Evolutionary conservation across 2,113 vertebrate species (phyloP).

Genomic region (Formicarius rufipectus): DNA sequence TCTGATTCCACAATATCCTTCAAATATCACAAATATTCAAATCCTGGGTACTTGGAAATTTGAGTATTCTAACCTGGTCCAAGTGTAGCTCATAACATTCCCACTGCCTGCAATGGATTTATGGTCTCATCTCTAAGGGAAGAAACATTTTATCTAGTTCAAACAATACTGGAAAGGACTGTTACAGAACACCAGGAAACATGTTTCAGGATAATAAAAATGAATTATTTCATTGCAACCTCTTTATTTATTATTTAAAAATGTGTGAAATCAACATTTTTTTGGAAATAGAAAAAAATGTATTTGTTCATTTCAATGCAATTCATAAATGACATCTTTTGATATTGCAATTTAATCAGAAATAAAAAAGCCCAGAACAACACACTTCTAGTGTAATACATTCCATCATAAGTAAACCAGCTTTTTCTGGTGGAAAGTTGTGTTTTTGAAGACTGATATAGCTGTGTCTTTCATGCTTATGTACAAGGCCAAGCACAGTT

Average conservation of each 20-base stretch:
- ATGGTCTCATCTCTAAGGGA: not conserved
- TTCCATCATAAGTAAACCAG: not conserved
- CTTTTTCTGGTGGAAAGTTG: not conserved
- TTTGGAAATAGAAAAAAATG: not conserved
- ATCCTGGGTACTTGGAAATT: not conserved
- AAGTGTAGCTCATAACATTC: not conserved
- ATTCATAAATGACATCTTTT: not conserved
- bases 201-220: not conserved
- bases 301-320: not conserved
- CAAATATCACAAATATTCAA: not conserved
- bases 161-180: not conserved
- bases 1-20: not conserved
- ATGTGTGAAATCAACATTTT: not conserved
- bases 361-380: not conserved
- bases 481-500: not conserved
- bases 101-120: not conserved
- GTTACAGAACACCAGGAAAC: not conserved
- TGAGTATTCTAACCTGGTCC: not conserved
- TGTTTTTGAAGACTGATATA: not conserved
- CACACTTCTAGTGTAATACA: not conserved
- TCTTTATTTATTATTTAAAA: not conserved
- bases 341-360: not conserved
- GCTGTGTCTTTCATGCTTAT: not conserved
- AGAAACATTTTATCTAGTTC: not conserved
- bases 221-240: rapidly evolving